phyloP scores from a whole-genome alignment of 2,797 vertebrate genomes.

The Cottoperca gobio region DNA sequence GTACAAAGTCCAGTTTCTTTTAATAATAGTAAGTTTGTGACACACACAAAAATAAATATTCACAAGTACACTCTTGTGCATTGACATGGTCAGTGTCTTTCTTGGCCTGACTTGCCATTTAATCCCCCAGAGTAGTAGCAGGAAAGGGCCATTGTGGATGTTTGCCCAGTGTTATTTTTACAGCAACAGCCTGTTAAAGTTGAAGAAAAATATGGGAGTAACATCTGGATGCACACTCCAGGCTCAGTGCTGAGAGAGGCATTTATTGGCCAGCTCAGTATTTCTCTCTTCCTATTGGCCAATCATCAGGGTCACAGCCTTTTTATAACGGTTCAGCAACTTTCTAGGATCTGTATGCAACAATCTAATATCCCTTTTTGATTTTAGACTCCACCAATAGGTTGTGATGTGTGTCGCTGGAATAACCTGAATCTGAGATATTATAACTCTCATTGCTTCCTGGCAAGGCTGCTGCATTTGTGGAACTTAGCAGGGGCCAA shows the following conservation, averaged over 20 bases:
- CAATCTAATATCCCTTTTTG: conserved; percentile 2
- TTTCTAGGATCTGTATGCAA: conserved; percentile 40
- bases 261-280: conserved; percentile 30
- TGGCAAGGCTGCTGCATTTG: conserved; percentile 38
- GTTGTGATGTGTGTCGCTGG: conserved; percentile 1
- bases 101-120: conserved; percentile 28
- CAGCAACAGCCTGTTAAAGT: conserved; percentile 62
- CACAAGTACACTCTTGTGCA: neutral
- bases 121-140: conserved; percentile 42
- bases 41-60: neutral
- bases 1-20: conserved; percentile 7
- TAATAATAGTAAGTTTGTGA: neutral
- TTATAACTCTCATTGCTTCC: neutral
- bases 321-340: conserved; percentile 28
- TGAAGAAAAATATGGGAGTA: conserved; percentile 75
- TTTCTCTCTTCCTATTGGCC: conserved; percentile 37
- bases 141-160: conserved; percentile 49
- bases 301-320: conserved; percentile 34
- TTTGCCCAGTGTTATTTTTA: conserved; percentile 69
- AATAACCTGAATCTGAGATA: conserved; percentile 20
- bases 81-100: neutral
- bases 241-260: conserved; percentile 47
- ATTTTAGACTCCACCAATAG: neutral
- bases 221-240: conserved; percentile 75
- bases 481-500: conserved; percentile 25